A percentile compares a stretch with the other conserved stretches of the same genome.
These are phyloP conservation scores for Anthopleura xanthogrammica DNA, from an alignment of 92 coral and sea anemone species.

Conservation along the genomic window DNA sequence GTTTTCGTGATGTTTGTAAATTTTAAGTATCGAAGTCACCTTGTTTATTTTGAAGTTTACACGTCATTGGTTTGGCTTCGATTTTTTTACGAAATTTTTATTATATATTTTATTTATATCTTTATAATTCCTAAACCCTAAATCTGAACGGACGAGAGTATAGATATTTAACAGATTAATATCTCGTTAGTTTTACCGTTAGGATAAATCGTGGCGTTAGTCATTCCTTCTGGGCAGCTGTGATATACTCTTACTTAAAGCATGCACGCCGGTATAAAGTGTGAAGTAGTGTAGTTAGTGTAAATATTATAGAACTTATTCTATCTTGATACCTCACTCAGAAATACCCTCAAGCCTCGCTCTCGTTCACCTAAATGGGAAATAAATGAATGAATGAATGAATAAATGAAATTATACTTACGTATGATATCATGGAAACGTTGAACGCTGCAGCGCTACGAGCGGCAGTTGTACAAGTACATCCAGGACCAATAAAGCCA, in stretches of 20 bases:
- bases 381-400: too few species aligned
- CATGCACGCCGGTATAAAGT: too few species aligned
- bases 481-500: conserved; percentile 93
- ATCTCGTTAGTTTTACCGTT: too few species aligned
- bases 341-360: not conserved
- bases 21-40: not conserved
- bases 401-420: conserved; percentile 48
- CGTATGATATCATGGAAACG: conserved; percentile 86
- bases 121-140: not conserved
- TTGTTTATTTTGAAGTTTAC: not conserved
- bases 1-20: not conserved
- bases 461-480: conserved; percentile 83
- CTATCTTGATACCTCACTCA: not conserved
- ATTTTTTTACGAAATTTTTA: not conserved
- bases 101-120: not conserved
- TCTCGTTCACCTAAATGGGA: too few species aligned
- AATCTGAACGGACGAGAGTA: too few species aligned
- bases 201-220: too few species aligned
- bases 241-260: too few species aligned
- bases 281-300: too few species aligned
- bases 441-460: conserved; percentile 91
- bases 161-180: too few species aligned
- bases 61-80: not conserved
- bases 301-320: not conserved
- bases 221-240: too few species aligned